These are phyloP conservation scores for Manis crassicaudata DNA, from an alignment of 2,797 vertebrate species.

Conservation along the genomic window DNA sequence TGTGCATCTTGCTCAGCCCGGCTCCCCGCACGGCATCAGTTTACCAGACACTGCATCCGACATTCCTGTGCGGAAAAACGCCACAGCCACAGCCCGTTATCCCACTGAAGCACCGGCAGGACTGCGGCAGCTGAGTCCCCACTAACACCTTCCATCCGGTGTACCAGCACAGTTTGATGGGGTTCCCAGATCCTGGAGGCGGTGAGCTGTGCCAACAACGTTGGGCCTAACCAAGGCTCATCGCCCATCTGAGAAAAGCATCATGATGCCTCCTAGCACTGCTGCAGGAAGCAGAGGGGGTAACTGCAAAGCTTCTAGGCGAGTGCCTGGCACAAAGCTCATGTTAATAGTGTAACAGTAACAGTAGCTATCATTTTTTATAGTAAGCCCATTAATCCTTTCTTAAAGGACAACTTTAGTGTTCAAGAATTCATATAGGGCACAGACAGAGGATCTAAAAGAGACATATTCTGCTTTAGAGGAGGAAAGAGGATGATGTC, in stretches of 20 bases:
- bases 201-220: not conserved
- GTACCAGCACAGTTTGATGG: rapidly evolving
- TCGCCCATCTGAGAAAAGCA: not conserved
- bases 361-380: not conserved
- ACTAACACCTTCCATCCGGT: rapidly evolving
- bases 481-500: rapidly evolving
- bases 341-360: not conserved
- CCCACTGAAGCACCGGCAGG: rapidly evolving
- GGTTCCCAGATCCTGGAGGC: not conserved
- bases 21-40: not conserved
- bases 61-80: not conserved
- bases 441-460: not conserved
- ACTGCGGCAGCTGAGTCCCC: rapidly evolving
- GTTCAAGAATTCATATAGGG: not conserved
- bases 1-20: not conserved
- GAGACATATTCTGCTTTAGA: not conserved
- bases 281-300: rapidly evolving
- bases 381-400: not conserved
- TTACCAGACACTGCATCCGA: not conserved
- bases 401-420: not conserved
- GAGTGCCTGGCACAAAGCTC: not conserved
- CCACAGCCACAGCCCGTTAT: not conserved
- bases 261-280: rapidly evolving
- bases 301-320: rapidly evolving
- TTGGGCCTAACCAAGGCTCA: not conserved